phyloP scores from a whole-genome alignment of 2,797 vertebrate genomes.

The Gobionotothen gibberifrons region DNA sequence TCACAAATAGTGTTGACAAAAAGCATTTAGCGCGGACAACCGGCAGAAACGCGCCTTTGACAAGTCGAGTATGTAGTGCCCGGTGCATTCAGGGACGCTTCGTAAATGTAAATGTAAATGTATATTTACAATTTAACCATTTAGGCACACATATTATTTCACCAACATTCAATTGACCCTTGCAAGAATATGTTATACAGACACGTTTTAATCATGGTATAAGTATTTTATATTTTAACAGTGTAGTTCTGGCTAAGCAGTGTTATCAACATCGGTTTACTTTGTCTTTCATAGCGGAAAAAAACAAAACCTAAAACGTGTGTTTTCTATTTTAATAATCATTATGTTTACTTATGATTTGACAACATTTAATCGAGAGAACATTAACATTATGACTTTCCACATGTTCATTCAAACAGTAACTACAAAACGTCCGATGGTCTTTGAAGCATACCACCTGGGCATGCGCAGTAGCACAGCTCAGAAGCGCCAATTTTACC shows the following conservation, averaged over 20 bases:
- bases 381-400: neutral
- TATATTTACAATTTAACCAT: too few species aligned
- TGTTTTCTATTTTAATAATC: neutral
- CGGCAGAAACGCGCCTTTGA: conserved; percentile 76
- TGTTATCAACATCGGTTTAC: neutral
- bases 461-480: conserved; percentile 83
- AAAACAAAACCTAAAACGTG: neutral
- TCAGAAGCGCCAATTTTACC: conserved; percentile 92
- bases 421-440: neutral
- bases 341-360: rapidly evolving
- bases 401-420: rapidly evolving
- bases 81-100: conserved; percentile 38
- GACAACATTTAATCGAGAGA: rapidly evolving
- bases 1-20: conserved; percentile 42
- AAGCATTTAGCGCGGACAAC: conserved; percentile 73
- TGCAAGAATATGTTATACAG: neutral
- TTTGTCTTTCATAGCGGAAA: rapidly evolving
- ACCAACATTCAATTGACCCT: rapidly evolving
- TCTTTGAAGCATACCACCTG: neutral
- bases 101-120: neutral
- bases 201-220: rapidly evolving
- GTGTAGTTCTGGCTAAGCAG: neutral
- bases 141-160: too few species aligned
- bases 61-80: neutral
- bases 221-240: neutral